A percentile compares a stretch with the other conserved stretches of the same genome.
phyloP scores from a whole-genome alignment of 2,888 invertebrate species.

The Rhagophthalmus giganteus region DNA sequence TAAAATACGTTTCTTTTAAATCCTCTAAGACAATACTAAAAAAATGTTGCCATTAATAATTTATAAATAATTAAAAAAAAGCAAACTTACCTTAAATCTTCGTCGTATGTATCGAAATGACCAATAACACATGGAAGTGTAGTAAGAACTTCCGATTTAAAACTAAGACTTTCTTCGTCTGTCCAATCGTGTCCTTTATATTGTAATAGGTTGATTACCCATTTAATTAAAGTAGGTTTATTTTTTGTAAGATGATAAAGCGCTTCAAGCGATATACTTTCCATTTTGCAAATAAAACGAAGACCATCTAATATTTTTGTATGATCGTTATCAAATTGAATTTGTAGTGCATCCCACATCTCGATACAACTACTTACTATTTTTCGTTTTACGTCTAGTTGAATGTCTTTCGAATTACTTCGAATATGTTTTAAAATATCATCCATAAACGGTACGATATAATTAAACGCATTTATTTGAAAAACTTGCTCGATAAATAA shows the following conservation, averaged over 20 bases:
- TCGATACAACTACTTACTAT: slow-evolving; percentile 31
- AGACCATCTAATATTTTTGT: slow-evolving; percentile 34
- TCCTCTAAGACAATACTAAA: slow-evolving; percentile 21
- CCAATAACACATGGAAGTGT: slow-evolving; percentile 31
- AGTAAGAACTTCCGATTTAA: slow-evolving; percentile 35
- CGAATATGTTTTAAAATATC: slow-evolving; percentile 31
- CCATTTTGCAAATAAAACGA: slow-evolving; percentile 37
- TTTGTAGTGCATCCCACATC: slow-evolving; percentile 38
- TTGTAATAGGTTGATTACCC: slow-evolving; percentile 30
- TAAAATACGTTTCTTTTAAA: slow-evolving; percentile 27
- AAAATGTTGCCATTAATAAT: not conserved
- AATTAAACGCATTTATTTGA: not conserved
- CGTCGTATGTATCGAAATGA: slow-evolving; percentile 28
- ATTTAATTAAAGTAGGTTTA: slow-evolving; percentile 16
- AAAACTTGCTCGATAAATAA: slow-evolving; percentile 31
- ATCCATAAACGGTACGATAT: slow-evolving; percentile 13
- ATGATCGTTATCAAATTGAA: slow-evolving; percentile 35
- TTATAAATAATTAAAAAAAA: slow-evolving; percentile 2
- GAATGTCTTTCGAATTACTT: slow-evolving; percentile 26
- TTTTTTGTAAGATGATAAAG: slow-evolving; percentile 10
- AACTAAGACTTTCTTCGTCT: slow-evolving; percentile 28
- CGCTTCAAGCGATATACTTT: not conserved
- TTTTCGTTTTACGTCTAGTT: slow-evolving; percentile 18
- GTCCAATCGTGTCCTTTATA: slow-evolving; percentile 23
- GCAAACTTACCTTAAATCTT: slow-evolving; percentile 38